A percentile compares a stretch with the other conserved stretches of the same genome.
These are phyloP conservation scores for Luffia ferchaultella DNA, from an alignment of 2,888 invertebrate genomes.

Conservation along the genomic window DNA sequence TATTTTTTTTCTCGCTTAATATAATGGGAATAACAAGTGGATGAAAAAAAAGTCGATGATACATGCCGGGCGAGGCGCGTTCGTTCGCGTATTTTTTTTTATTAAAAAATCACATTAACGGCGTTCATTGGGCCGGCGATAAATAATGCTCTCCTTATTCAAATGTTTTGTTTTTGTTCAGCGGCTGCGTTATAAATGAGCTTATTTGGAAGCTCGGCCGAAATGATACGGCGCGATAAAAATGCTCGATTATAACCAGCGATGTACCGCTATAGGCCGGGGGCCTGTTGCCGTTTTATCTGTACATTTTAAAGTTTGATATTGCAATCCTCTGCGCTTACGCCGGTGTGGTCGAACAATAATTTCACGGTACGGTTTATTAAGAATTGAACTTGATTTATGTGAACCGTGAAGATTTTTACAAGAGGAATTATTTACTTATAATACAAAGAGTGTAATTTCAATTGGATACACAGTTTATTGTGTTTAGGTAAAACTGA, in stretches of 20 bases:
- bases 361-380: too few species aligned
- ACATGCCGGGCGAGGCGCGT: constrained; percentile 59
- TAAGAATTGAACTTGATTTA: too few species aligned
- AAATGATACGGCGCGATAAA: constrained; percentile 59
- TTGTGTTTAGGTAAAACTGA: too few species aligned
- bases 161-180: constrained; percentile 64
- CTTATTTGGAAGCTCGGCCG: constrained; percentile 56
- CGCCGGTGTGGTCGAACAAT: too few species aligned
- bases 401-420: too few species aligned
- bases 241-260: constrained; percentile 38
- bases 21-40: background rate
- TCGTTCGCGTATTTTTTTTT: constrained; percentile 48
- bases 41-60: constrained; percentile 55
- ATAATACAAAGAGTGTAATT: too few species aligned
- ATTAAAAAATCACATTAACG: constrained; percentile 66
- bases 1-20: background rate
- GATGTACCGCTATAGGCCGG: constrained; percentile 14
- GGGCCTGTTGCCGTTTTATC: background rate
- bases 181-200: constrained; percentile 61
- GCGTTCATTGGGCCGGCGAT: constrained; percentile 65
- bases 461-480: too few species aligned
- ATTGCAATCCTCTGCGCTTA: background rate
- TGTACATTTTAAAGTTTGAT: background rate
- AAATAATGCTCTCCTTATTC: constrained; percentile 67
- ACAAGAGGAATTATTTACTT: too few species aligned